Percentiles rank a stretch among this genome's conserved stretches.
Evolutionary conservation across 2,888 invertebrate species (phyloP).

Genomic region (Actias luna): DNA sequence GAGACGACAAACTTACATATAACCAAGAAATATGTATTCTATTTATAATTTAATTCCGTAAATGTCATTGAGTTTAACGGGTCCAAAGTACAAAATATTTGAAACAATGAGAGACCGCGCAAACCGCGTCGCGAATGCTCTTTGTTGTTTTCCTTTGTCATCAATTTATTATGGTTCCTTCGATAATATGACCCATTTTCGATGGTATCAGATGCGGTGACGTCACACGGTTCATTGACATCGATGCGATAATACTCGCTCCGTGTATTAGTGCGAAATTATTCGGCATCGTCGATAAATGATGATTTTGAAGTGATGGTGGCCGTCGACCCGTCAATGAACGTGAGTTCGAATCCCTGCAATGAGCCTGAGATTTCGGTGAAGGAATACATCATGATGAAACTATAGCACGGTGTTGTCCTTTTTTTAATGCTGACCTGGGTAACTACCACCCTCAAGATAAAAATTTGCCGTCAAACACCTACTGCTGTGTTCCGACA

Average conservation of each 20-base stretch:
- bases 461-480: no score
- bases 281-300: not conserved
- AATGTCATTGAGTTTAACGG: not conserved
- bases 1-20: no score
- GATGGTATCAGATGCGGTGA: slow-evolving; percentile 59
- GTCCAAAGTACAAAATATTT: not conserved
- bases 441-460: no score
- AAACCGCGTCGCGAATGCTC: not conserved
- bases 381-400: no score
- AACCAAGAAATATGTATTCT: not conserved
- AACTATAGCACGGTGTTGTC: no score
- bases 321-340: no score
- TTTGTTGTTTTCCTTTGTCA: slow-evolving; percentile 21
- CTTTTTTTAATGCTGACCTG: no score
- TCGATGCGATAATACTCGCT: slow-evolving; percentile 18
- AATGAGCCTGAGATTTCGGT: no score
- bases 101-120: not conserved
- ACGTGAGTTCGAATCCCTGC: no score
- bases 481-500: no score
- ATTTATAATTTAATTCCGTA: not conserved
- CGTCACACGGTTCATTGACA: slow-evolving; percentile 65
- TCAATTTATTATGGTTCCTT: slow-evolving; percentile 18
- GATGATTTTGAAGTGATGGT: no score
- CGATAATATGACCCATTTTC: slow-evolving; percentile 41
- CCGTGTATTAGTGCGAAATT: not conserved